phyloP scores from a whole-genome alignment of 2,888 invertebrate genomes.

The Rhorus exstirpatorius region DNA sequence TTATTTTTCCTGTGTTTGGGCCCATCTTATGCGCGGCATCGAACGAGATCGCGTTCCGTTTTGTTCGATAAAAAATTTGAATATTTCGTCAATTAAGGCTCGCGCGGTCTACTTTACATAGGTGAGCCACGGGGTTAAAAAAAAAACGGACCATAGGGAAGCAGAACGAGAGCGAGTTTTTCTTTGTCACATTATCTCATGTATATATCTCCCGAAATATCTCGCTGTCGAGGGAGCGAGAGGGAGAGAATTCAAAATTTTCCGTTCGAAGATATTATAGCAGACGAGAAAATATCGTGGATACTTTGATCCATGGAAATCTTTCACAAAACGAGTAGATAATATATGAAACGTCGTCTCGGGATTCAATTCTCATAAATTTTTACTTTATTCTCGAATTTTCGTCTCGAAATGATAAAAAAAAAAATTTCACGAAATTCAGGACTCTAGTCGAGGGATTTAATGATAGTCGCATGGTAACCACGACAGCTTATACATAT shows the following conservation, averaged over 20 bases:
- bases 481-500: background rate
- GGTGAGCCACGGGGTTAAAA: conserved; percentile 79
- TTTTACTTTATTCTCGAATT: background rate
- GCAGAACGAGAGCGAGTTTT: background rate
- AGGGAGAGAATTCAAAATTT: conserved; percentile 6
- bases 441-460: background rate
- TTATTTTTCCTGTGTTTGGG: conserved; percentile 33
- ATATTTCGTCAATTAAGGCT: conserved; percentile 84
- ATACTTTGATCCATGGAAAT: conserved; percentile 1
- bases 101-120: conserved; percentile 79
- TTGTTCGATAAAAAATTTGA: conserved; percentile 76
- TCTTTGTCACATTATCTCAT: background rate
- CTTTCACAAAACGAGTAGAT: background rate
- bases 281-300: conserved; percentile 4
- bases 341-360: background rate
- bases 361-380: conserved; percentile 21
- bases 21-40: no score
- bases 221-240: conserved; percentile 19
- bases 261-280: background rate
- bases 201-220: conserved; percentile 16
- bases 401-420: background rate
- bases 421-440: conserved; percentile 9
- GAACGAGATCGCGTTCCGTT: conserved; percentile 8
- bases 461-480: conserved; percentile 3
- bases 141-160: conserved; percentile 59